Conservation (phyloP, 2,113 vertebrate genomes). For the Myiagra hebetior region DNA sequence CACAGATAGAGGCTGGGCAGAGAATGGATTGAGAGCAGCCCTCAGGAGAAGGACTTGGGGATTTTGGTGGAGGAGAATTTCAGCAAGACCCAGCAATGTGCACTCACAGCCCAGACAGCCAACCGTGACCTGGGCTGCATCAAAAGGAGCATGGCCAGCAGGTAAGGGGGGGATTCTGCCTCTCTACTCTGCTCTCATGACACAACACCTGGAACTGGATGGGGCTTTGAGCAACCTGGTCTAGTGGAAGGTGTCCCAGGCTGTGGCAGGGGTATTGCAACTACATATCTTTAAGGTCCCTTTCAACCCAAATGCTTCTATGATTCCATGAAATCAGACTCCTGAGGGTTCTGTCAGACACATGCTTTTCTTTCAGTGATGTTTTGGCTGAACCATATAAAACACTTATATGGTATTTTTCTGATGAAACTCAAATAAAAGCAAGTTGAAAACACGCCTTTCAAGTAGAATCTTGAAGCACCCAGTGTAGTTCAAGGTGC, state of each 20-base stretch:
- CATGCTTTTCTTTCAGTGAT: not conserved
- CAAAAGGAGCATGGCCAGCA: not conserved
- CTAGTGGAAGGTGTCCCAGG: not conserved
- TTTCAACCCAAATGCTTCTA: not conserved
- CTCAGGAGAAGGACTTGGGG: not conserved
- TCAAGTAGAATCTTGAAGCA: not conserved
- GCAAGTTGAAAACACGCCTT: not conserved
- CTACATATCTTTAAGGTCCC: not conserved
- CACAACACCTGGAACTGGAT: fast-evolving
- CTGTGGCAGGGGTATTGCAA: not conserved
- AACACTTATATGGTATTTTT: not conserved
- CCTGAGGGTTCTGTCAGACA: not conserved
- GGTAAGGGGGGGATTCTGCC: not conserved
- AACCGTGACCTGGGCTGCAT: not conserved
- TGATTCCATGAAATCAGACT: not conserved
- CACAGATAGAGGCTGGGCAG: not conserved
- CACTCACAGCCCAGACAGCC: not conserved
- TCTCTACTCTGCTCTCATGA: not conserved
- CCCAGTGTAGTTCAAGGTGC: not conserved
- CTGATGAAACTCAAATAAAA: not conserved
- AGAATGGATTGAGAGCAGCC: not conserved
- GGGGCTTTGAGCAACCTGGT: not conserved
- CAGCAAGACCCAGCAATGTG: not conserved
- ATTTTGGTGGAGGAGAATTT: not conserved
- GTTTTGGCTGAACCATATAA: not conserved